A percentile compares a stretch with the other conserved stretches of the same genome.
Conservation (phyloP, 2,797 vertebrate genomes). For the Echiichthys vipera region DNA sequence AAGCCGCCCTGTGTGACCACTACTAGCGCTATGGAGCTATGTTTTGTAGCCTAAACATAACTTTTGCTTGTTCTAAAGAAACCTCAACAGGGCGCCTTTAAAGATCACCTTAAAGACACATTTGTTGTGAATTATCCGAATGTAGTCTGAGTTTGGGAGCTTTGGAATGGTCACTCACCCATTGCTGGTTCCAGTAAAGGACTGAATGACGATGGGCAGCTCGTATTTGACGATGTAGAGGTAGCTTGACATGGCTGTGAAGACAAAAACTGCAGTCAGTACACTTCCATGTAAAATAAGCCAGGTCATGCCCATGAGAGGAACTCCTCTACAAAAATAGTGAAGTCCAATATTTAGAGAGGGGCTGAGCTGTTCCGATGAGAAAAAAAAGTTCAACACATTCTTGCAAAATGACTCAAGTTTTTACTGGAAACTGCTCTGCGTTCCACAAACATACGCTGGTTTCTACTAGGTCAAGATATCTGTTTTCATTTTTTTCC, state of each 20-base stretch:
- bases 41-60: neutral
- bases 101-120: neutral
- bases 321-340: constrained; percentile 7
- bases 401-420: constrained; percentile 32
- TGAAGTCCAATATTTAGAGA: constrained; percentile 27
- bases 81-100: neutral
- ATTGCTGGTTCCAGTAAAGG: constrained; percentile 85
- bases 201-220: constrained; percentile 94
- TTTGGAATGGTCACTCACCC: constrained; percentile 85
- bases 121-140: neutral
- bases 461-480: constrained; percentile 2
- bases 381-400: neutral
- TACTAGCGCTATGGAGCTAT: neutral
- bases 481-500: neutral
- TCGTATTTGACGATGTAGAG: constrained; percentile 99
- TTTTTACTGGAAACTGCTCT: constrained; percentile 33
- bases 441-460: constrained; percentile 23
- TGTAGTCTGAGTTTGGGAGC: neutral
- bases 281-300: neutral
- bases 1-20: neutral
- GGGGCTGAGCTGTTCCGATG: no score
- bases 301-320: neutral
- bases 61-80: constrained; percentile 5
- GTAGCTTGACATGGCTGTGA: constrained; percentile 98
- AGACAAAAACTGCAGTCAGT: constrained; percentile 57